Evolutionary conservation across 2,888 invertebrate genomes (phyloP).

Genomic region (Exocentrus adspersus): DNA sequence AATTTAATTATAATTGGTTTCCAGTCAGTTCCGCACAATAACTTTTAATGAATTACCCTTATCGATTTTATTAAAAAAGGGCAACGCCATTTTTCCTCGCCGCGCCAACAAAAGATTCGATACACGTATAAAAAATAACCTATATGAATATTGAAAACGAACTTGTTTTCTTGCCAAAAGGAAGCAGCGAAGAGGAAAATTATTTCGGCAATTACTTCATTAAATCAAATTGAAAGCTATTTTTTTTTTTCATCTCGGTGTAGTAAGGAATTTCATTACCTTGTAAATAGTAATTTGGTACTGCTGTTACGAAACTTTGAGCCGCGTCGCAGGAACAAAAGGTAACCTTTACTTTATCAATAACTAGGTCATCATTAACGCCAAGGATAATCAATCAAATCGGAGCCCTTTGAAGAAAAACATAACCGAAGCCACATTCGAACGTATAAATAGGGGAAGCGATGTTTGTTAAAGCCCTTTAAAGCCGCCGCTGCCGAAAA

Average conservation of each 20-base stretch:
- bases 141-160: background rate
- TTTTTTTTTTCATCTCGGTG: too few relatives aligned
- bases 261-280: too few relatives aligned
- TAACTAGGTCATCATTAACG: background rate
- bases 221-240: too few relatives aligned
- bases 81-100: background rate
- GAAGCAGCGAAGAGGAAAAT: too few relatives aligned
- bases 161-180: too few relatives aligned
- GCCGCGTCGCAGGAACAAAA: too few relatives aligned
- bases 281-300: too few relatives aligned
- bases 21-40: conserved; percentile 14
- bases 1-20: background rate
- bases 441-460: background rate
- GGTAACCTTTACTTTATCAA: background rate
- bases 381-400: background rate
- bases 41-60: conserved; percentile 15
- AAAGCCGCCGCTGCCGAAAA: conserved; percentile 19
- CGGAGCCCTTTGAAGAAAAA: background rate
- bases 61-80: conserved; percentile 6
- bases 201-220: too few relatives aligned
- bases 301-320: too few relatives aligned
- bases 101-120: conserved; percentile 2
- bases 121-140: background rate
- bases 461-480: conserved; percentile 2
- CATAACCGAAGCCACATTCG: background rate